Evolutionary conservation across 2,113 vertebrate genomes (phyloP), one percentile per base, ranked within the genome.

Genomic region (Dunckerocampus dactyliophorus): DNA sequence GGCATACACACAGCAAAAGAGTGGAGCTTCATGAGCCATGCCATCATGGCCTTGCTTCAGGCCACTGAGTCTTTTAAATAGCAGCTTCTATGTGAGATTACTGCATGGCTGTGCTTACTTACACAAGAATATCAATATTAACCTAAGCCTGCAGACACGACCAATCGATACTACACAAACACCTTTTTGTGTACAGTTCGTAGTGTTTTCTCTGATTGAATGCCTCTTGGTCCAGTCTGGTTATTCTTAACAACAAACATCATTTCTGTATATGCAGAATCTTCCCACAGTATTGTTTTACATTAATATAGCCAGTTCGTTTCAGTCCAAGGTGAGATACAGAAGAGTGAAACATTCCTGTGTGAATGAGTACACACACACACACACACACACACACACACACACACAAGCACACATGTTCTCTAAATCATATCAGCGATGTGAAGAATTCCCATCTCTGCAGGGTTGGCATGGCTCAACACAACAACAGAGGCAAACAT

Each of bases 141-240:
- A 77, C 77, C 16, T 46, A n/a, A 62, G 70, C 66, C 73, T 65
- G 63, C 67, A 62, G 62, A 65, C 49, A 51, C 59, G 43, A 46
- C 57, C 20, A 31, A 78, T 86, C 77, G 73, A 84, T 86, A 80
- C 81, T 73, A 72, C 65, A 74, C 63, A 54, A 69, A 47, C 66
- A 60, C 59, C 21, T 43, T 61, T 53, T 31, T 56, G 67, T 34
- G 53, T 50, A 57, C 50, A 54, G 49, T 54, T 12, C 64, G n/a
- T 43, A 28, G 19, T 51, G 59, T 63, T 63, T 47, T 56, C 8
- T 55, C 55, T 50, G 50, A 2, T 45, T 70, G 19, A 62, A 51
- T 16, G 19, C 21, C 48, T n/a, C 39, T 65, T 19, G 22, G 49
- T 49, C 21, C 60, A 24, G 17, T 37, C 11, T 51, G 49, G 24